Conservation (phyloP, 92 coral and sea anemone genomes). For the Hydrozoanthus gracilis region DNA sequence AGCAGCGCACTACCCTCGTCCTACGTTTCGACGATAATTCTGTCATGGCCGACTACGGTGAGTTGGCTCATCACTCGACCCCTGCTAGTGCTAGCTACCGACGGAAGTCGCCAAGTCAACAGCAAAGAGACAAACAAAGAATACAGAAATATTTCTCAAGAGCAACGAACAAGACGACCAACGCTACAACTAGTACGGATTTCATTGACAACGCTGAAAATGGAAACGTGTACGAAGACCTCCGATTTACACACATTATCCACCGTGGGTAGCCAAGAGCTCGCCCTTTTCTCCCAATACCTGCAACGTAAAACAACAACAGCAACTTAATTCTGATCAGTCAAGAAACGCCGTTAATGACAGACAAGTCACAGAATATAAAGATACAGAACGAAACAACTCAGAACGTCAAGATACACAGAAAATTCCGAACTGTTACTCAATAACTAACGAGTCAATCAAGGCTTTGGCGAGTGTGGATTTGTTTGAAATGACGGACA, state of each 20-base stretch:
- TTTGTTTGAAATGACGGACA: not conserved
- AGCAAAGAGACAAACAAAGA: not conserved
- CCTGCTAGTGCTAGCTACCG: not conserved
- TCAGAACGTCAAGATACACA: not conserved
- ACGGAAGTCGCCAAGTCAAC: not conserved
- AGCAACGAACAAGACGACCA: not conserved
- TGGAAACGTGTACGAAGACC: not conserved
- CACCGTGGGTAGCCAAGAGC: not conserved
- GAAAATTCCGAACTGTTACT: not conserved
- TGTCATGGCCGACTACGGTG: not conserved
- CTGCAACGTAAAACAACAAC: not conserved
- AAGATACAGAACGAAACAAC: not conserved
- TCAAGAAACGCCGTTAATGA: conserved; percentile 3
- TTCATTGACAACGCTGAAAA: not conserved
- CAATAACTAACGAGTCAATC: not conserved
- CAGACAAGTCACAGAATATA: not conserved
- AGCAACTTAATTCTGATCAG: conserved; percentile 8
- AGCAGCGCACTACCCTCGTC: not conserved
- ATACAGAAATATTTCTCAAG: not conserved
- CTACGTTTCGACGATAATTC: not conserved
- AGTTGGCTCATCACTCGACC: too few relatives aligned
- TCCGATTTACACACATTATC: not conserved
- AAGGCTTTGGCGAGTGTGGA: not conserved
- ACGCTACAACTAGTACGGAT: not conserved
- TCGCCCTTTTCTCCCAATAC: not conserved